These are phyloP conservation scores for Antedon mediterranea DNA, from an alignment of 53 echinoderm and acorn worm genomes.

Conservation along the genomic window DNA sequence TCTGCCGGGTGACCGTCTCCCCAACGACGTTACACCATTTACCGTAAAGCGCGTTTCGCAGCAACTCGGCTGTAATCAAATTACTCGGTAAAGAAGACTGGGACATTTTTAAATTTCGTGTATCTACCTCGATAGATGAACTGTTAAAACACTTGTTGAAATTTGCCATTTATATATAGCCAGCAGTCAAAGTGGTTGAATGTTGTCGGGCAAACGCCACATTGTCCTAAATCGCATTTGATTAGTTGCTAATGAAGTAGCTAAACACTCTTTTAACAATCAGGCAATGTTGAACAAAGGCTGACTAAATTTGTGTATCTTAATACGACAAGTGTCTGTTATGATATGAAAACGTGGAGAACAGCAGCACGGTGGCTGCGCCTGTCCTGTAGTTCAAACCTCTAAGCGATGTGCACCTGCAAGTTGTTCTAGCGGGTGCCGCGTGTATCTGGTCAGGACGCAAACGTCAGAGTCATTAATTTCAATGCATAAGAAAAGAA, in stretches of 20 bases:
- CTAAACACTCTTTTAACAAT: neutral
- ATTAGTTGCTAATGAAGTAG: neutral
- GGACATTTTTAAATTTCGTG: neutral
- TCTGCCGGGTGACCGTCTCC: constrained; percentile 68
- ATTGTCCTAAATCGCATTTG: neutral
- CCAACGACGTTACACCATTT: constrained; percentile 95
- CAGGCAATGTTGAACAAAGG: neutral
- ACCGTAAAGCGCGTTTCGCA: constrained; percentile 93
- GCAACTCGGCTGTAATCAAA: constrained; percentile 81
- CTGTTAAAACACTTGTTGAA: neutral
- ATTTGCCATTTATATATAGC: neutral
- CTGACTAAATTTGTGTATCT: neutral
- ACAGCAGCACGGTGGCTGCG: neutral
- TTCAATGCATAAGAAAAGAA: neutral
- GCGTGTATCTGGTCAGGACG: neutral
- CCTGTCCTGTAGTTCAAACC: neutral
- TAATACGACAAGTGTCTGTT: neutral
- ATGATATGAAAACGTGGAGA: neutral
- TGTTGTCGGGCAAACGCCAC: neutral
- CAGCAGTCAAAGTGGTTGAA: neutral
- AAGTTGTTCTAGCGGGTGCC: neutral
- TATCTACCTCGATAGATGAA: neutral
- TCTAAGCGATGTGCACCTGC: neutral
- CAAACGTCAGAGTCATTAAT: neutral
- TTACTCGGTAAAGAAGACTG: constrained; percentile 24